A percentile compares a stretch with the other conserved stretches of the same genome.
These are phyloP conservation scores for Melitaea athalia DNA, from an alignment of 2,888 invertebrate genomes.

Conservation along the genomic window DNA sequence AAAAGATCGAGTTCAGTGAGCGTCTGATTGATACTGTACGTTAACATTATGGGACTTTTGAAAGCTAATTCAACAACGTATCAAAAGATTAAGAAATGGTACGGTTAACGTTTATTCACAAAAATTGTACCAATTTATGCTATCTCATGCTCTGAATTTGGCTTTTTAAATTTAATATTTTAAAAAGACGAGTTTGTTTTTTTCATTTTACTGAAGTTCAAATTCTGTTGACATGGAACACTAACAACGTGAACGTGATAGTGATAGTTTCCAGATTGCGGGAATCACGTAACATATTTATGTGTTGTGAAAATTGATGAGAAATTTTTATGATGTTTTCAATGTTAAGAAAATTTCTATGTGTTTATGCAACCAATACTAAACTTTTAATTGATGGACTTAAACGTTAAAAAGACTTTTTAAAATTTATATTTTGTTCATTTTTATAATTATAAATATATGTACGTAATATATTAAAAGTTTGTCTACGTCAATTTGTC, in stretches of 20 bases:
- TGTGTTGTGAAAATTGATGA: too few species aligned
- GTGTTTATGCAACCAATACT: too few species aligned
- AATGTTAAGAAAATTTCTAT: too few species aligned
- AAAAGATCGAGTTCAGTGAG: slow-evolving; percentile 51
- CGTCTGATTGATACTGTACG: slow-evolving; percentile 33
- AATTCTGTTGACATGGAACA: background rate
- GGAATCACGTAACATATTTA: too few species aligned
- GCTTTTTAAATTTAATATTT: background rate
- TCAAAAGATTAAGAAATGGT: background rate
- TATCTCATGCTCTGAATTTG: background rate
- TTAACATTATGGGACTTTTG: background rate
- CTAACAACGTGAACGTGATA: background rate
- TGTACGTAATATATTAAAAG: too few species aligned
- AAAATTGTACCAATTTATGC: background rate
- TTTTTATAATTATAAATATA: too few species aligned
- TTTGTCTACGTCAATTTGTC: too few species aligned
- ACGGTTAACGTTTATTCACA: background rate
- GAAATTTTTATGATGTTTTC: too few species aligned
- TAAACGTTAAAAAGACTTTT: too few species aligned
- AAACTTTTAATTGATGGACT: too few species aligned
- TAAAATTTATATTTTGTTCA: too few species aligned
- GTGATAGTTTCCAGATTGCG: background rate
- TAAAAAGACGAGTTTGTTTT: background rate
- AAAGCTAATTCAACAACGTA: too few species aligned
- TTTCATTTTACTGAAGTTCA: background rate